Evolutionary conservation across 2,888 invertebrate species (phyloP), one percentile per base, ranked within the genome.

Genomic region (Gymnocheta viridis): DNA sequence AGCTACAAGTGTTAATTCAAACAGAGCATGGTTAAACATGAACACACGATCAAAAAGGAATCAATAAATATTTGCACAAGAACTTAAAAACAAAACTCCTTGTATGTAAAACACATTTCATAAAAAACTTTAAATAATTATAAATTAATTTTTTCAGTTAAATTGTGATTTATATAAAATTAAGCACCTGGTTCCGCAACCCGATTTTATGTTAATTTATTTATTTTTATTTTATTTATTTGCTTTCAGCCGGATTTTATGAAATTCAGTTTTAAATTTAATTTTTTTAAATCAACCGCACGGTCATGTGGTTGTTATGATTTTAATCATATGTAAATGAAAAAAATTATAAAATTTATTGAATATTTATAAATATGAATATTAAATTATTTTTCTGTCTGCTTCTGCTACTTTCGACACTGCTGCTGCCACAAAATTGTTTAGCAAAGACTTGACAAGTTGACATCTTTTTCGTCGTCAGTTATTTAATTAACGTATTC

Each of bases 401-500:
- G 54, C 10, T 56, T 27, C 6, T 49, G 12, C 0, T n/a, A 17
- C 29, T 9, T 2, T 19, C 12, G 35, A 3, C 0, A 1, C 38
- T 12, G 0, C n/a, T 27, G 17, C 5, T 17, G 19, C 35, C 9
- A 9, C 29, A 19, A 51, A 74, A 9, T 35, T 24, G 19, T 47
- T 19, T 22, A 44, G 44, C 17, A 56, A 79, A 64, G 10, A 49
- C 17, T 60, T 79, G 72, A 72, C 64, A 79, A 49, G 29, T 80
- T 80, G 80, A 80, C 80, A 73, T 66, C 14, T 67, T 29, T 70
- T 64, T 49, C 24, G 10, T 22, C 35, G 27, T 72, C 47, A 49
- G 35, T 49, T 44, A 76, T 56, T 82, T 77, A 77, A 77, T 78
- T 82, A 82, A 35, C 58, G 49, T 67, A n/a, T 69, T 69, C n/a